Percentiles rank a stretch among this genome's conserved stretches.
Conservation (phyloP, 2,888 invertebrate genomes). For the Lordiphosa fenestrarum region DNA sequence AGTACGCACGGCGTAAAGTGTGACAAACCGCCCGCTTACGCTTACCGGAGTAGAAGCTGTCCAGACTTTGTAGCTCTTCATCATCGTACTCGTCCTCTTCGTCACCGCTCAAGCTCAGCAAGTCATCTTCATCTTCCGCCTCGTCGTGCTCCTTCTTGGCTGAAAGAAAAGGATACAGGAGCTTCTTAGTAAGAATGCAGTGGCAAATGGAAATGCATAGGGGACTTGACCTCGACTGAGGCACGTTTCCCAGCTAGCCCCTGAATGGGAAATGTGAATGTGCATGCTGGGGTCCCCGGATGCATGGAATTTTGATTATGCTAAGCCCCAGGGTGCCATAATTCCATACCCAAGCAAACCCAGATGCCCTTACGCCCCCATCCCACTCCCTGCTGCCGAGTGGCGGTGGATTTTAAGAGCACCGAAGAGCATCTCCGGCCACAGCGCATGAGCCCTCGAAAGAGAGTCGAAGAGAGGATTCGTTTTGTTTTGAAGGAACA, state of each 20-base stretch:
- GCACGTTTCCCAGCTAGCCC: conserved; percentile 7
- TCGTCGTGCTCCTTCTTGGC: conserved; percentile 42
- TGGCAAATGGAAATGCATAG: conserved; percentile 31
- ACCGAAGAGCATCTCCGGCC: neutral
- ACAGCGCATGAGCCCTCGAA: neutral
- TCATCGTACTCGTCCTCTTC: conserved; percentile 71
- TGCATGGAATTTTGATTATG: conserved; percentile 81
- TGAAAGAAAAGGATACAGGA: conserved; percentile 18
- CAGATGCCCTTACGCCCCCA: conserved; percentile 7
- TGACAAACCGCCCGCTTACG: conserved; percentile 63
- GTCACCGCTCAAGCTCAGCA: conserved; percentile 60
- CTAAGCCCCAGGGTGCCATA: conserved; percentile 80
- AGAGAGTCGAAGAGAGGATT: neutral
- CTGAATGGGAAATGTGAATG: conserved; percentile 12
- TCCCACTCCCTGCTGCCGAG: neutral
- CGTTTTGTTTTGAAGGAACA: conserved; percentile 30
- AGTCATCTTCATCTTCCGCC: conserved; percentile 45
- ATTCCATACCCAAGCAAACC: conserved; percentile 73
- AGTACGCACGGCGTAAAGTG: conserved; percentile 39
- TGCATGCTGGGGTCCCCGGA: conserved; percentile 74
- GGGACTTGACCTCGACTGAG: conserved; percentile 38
- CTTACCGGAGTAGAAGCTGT: conserved; percentile 80
- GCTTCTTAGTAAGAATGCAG: conserved; percentile 24
- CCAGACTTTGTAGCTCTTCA: conserved; percentile 78
- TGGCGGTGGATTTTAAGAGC: conserved; percentile 10